A percentile compares a stretch with the other conserved stretches of the same genome.
Conservation (phyloP, 2,113 vertebrate species). For the Propithecus coquereli region DNA sequence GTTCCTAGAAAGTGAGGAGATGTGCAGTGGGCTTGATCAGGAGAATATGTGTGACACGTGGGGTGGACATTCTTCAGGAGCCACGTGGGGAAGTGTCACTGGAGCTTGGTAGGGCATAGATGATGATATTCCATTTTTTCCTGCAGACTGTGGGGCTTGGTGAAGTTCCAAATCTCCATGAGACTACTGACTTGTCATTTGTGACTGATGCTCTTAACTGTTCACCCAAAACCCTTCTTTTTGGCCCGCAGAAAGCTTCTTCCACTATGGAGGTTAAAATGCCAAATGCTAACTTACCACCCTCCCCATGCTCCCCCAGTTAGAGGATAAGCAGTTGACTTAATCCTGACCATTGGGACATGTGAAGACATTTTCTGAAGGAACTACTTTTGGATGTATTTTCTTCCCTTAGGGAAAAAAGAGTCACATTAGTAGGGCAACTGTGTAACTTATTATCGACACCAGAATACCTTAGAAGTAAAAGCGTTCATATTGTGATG, state of each 20-base stretch:
- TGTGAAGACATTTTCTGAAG: background rate
- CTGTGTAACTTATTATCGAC: background rate
- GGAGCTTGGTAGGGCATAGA: background rate
- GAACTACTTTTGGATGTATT: background rate
- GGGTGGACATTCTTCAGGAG: background rate
- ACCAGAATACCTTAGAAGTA: background rate
- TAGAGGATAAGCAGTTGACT: background rate
- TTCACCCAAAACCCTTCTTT: background rate
- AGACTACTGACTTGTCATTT: background rate
- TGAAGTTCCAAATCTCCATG: background rate
- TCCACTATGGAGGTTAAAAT: background rate
- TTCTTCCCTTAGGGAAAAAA: background rate
- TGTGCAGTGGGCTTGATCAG: background rate
- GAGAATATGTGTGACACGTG: background rate
- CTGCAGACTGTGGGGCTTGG: background rate
- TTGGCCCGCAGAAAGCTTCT: background rate
- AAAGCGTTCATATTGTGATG: background rate
- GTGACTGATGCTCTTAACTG: background rate
- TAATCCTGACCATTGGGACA: background rate
- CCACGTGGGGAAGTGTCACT: background rate
- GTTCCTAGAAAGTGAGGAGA: background rate
- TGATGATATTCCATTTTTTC: background rate
- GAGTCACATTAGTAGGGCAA: background rate
- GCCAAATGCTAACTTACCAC: background rate
- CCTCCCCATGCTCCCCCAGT: background rate